A percentile compares a stretch with the other conserved stretches of the same genome.
Evolutionary conservation across 2,797 vertebrate genomes (phyloP).

Genomic region (Spizella passerina): DNA sequence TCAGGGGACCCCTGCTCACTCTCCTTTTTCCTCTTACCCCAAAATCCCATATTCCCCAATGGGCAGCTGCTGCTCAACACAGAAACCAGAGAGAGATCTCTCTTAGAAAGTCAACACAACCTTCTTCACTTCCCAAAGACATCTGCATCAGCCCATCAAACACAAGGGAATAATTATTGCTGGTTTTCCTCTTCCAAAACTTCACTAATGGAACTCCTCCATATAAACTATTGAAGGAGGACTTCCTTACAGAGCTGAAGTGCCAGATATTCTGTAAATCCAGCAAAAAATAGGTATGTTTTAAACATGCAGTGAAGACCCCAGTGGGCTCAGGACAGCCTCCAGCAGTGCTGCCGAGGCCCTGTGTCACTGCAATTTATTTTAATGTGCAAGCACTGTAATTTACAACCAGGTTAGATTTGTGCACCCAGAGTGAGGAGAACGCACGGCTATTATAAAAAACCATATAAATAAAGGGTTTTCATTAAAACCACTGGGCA

Average conservation of each 20-base stretch:
- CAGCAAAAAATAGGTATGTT: background rate
- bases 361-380: constrained; percentile 8
- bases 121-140: background rate
- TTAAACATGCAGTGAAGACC: background rate
- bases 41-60: background rate
- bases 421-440: background rate
- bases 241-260: background rate
- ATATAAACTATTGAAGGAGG: background rate
- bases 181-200: background rate
- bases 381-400: background rate
- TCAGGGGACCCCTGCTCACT: fast-evolving
- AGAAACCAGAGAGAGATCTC: background rate
- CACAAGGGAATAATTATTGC: background rate
- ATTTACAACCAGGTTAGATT: background rate
- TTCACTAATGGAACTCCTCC: background rate
- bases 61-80: background rate
- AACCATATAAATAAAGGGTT: background rate
- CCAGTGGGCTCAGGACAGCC: background rate
- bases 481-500: constrained; percentile 32
- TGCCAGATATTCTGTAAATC: background rate
- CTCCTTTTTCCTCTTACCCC: background rate
- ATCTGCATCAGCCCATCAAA: background rate
- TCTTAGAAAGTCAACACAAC: background rate
- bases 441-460: background rate
- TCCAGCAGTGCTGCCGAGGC: background rate